Evolutionary conservation across 2,888 invertebrate species (phyloP), one percentile per base, ranked within the genome.

Genomic region (Sinohyriopsis cumingii): DNA sequence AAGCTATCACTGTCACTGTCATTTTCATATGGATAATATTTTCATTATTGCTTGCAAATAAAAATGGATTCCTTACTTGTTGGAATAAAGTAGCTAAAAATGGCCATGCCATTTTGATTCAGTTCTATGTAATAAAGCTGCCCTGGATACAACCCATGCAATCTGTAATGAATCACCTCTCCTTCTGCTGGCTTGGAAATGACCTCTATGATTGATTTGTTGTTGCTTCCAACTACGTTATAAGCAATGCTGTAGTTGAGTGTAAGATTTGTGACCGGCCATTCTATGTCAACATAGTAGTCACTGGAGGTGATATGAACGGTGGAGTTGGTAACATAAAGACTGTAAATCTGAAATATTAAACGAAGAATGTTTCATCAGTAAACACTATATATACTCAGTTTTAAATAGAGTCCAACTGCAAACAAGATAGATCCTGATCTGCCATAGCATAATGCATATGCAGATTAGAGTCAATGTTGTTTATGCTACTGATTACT

Each of bases 71-170:
- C 72, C 78, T 67, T 69, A 82, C 82, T 77, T 64, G 82, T 80
- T 22, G 76, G 66, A 24, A 79, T 71, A 55, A 65, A 57, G 12
- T 73, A 53, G 25, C 65, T 56, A 56, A 71, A 79, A 9, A 80
- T 60, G 33, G 53, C 64, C 55, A 64, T 62, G 2, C 64, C 69
- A 65, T 71, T 60, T 73, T 73, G 60, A 59, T 77, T 64, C 55
- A 82, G 55, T 72, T 75, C 68, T 28, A 73, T 59, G 69, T 67
- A 24, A 65, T 77, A 76, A 65, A 77, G 62, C 59, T 75, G 70
- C 0, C 83, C 83, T 9, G 83, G 79, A 59, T 71, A 63, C 55
- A 82, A 70, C 9, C 70, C 69, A 9, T 28, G 24, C 33, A 79
- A 69, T 5, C 63, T 70, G 55, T 72, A 69, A 18, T 24, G 61